Conservation (phyloP, 2,797 vertebrate species). For the Catostomus latipinnis region DNA sequence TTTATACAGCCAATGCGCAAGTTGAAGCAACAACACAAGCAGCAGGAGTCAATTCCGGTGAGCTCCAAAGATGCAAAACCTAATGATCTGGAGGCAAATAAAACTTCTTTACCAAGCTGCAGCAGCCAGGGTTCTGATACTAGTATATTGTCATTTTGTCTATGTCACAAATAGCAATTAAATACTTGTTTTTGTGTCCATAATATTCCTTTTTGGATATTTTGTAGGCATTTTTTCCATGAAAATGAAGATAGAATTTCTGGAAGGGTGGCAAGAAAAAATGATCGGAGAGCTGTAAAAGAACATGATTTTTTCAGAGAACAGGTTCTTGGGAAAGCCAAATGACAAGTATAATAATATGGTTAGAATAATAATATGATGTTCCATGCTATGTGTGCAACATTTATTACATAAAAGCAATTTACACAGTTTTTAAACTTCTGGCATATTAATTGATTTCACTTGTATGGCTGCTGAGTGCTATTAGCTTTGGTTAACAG, state of each 20-base stretch:
- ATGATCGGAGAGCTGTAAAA: constrained; percentile 1
- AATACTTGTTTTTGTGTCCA: background rate
- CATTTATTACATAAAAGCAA: background rate
- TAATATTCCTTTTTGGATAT: background rate
- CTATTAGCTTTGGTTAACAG: constrained; percentile 6
- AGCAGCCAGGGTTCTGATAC: constrained; percentile 29
- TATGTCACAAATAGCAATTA: background rate
- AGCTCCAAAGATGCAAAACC: constrained; percentile 7
- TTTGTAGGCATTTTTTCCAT: constrained; percentile 2
- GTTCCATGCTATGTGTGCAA: background rate
- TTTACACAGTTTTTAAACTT: background rate
- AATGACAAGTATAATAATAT: background rate
- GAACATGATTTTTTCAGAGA: background rate
- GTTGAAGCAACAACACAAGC: background rate
- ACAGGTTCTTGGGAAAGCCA: constrained; percentile 10
- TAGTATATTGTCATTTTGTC: constrained; percentile 5
- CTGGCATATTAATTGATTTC: background rate
- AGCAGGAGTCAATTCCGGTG: background rate
- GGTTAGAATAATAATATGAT: constrained; percentile 1
- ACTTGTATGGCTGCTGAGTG: background rate
- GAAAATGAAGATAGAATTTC: constrained; percentile 30
- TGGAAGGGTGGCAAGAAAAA: constrained; percentile 27
- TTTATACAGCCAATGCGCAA: too few species aligned
- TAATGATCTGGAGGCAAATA: constrained; percentile 14
- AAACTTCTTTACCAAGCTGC: constrained; percentile 31